phyloP scores from a whole-genome alignment of 2,113 vertebrate species.

The Steatornis caripensis region DNA sequence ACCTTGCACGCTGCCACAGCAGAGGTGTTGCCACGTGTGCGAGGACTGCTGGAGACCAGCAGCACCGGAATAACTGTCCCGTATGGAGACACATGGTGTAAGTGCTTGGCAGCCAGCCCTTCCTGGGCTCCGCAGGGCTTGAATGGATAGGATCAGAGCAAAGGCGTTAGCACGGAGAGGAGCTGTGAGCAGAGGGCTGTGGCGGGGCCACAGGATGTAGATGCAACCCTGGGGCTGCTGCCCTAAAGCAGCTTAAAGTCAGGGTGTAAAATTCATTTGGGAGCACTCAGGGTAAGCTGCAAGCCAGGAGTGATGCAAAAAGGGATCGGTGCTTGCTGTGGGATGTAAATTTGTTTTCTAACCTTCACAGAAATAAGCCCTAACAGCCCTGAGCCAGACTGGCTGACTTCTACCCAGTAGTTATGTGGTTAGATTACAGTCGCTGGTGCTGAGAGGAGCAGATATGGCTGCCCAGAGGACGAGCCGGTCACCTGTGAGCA shows the following conservation, averaged over 20 bases:
- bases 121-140: not conserved
- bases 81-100: accelerated
- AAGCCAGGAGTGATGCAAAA: not conserved
- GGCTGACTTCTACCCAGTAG: not conserved
- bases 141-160: not conserved
- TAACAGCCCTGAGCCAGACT: not conserved
- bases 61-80: too few relatives aligned
- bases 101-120: not conserved
- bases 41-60: not conserved
- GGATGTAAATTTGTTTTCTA: not conserved
- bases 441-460: not conserved
- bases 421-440: not conserved
- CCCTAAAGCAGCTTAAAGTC: not conserved
- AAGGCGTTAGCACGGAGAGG: not conserved
- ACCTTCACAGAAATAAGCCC: not conserved
- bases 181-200: not conserved
- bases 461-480: not conserved
- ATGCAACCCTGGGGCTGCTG: not conserved
- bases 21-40: not conserved
- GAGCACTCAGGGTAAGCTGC: not conserved
- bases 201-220: not conserved
- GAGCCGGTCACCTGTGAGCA: not conserved
- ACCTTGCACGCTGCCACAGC: not conserved
- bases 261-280: too few relatives aligned
- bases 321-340: not conserved